A percentile compares a stretch with the other conserved stretches of the same genome.
phyloP scores from a whole-genome alignment of 2,888 invertebrate genomes.

The Synergus umbraculus region DNA sequence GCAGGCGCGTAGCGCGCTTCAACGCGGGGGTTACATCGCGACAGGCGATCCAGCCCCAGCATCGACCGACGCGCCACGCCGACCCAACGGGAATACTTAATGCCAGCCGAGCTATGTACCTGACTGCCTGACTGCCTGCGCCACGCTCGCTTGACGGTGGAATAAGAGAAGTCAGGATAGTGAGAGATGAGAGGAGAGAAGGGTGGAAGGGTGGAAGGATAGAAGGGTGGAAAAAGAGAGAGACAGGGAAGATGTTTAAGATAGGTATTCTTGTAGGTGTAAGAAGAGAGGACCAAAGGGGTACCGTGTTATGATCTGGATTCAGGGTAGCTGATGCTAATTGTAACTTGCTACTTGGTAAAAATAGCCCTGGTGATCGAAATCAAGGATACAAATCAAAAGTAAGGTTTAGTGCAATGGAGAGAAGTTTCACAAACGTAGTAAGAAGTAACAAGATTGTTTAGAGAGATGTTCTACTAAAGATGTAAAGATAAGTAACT shows the following conservation, averaged over 20 bases:
- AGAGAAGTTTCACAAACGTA: no score
- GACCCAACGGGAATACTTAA: conserved; percentile 76
- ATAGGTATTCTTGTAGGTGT: not conserved
- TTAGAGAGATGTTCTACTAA: no score
- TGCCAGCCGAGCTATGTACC: conserved; percentile 67
- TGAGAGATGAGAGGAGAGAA: conserved; percentile 37
- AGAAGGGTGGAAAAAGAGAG: conserved; percentile 5
- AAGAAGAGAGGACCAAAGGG: conserved; percentile 50
- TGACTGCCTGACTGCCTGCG: conserved; percentile 67
- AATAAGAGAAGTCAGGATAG: conserved; percentile 61
- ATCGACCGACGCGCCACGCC: conserved; percentile 72
- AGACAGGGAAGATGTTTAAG: conserved; percentile 31
- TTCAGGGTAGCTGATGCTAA: conserved; percentile 23
- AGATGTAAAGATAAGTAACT: no score
- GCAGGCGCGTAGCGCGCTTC: conserved; percentile 62
- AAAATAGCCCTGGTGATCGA: no score
- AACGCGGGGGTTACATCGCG: conserved; percentile 56
- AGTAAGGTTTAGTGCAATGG: no score
- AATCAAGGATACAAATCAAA: no score
- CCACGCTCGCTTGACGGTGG: conserved; percentile 71
- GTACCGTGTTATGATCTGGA: conserved; percentile 14
- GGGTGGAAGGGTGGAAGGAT: conserved; percentile 47
- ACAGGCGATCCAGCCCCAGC: conserved; percentile 67
- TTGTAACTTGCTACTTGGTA: no score
- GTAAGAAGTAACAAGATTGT: no score